Percentiles rank a stretch among this genome's conserved stretches.
phyloP scores from a whole-genome alignment of 1,140 invertebrate genomes.

The Magallana ariakensis region DNA sequence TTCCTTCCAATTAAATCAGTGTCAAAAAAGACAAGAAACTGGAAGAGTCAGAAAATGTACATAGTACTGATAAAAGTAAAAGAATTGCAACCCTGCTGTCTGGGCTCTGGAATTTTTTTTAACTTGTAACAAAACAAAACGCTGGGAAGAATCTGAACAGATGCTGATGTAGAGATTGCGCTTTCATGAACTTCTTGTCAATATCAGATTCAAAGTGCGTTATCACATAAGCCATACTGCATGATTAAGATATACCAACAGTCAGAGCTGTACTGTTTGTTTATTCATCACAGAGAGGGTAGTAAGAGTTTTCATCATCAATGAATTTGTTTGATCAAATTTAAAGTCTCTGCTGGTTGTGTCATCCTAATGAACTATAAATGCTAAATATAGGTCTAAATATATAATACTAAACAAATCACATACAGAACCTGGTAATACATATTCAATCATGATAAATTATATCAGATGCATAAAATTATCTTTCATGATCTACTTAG shows the following conservation, averaged over 20 bases:
- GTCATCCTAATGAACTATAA: not conserved
- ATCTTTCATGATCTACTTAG: too few relatives aligned
- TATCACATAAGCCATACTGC: not conserved
- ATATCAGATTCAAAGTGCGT: not conserved
- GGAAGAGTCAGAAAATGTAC: too few relatives aligned
- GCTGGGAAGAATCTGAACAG: constrained; percentile 7
- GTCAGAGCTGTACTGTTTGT: not conserved
- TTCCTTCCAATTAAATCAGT: not conserved
- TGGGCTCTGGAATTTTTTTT: not conserved
- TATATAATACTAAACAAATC: too few relatives aligned
- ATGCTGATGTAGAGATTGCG: not conserved
- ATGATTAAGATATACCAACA: not conserved
- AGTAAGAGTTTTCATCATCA: not conserved
- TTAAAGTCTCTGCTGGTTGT: not conserved
- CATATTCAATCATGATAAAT: too few relatives aligned
- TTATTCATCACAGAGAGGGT: not conserved
- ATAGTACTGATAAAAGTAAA: too few relatives aligned
- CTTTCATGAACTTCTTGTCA: not conserved
- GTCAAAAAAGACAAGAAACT: too few relatives aligned
- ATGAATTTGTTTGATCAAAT: too few relatives aligned
- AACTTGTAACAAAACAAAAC: not conserved
- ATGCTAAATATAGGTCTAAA: too few relatives aligned
- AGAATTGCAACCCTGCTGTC: too few relatives aligned
- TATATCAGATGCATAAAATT: too few relatives aligned
- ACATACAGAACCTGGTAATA: too few relatives aligned